These are phyloP conservation scores for Hypsibius dujardini DNA, from an alignment of 1,140 invertebrate species.

Conservation along the genomic window DNA sequence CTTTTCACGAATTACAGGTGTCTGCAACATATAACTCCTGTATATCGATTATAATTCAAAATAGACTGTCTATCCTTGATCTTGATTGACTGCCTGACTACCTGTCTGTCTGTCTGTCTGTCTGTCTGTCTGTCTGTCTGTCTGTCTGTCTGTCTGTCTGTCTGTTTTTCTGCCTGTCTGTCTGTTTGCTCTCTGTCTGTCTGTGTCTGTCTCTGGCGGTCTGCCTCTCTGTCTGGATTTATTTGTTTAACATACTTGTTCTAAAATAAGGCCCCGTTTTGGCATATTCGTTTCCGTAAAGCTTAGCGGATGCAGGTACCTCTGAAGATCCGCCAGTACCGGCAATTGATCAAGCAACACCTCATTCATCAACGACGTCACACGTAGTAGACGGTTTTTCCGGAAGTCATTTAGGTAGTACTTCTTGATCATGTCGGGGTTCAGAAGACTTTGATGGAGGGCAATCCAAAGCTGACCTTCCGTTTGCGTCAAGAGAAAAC, in stretches of 20 bases:
- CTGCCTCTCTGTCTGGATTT: background rate
- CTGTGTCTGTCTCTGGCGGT: background rate
- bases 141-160: no score
- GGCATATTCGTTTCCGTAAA: conserved; percentile 33
- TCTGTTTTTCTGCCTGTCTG: no score
- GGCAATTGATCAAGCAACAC: conserved; percentile 34
- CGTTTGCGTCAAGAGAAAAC: conserved; percentile 33
- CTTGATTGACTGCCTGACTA: no score
- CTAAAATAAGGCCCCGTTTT: conserved; percentile 32
- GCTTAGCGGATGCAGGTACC: conserved; percentile 33
- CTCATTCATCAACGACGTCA: conserved; percentile 31
- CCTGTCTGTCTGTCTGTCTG: no score
- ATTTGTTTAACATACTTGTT: conserved; percentile 29
- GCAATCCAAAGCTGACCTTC: conserved; percentile 36
- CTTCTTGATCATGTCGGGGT: conserved; percentile 30
- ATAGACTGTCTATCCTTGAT: no score
- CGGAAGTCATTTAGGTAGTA: conserved; percentile 33
- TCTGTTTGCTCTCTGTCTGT: no score
- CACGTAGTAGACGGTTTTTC: conserved; percentile 32
- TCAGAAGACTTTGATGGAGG: conserved; percentile 32
- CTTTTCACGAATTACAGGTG: conserved; percentile 31
- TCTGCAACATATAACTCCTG: conserved; percentile 26
- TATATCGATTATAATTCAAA: no score
- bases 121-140: no score
- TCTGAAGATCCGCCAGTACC: conserved; percentile 29